Evolutionary conservation across 2,888 invertebrate species (phyloP), one percentile per base, ranked within the genome.

Genomic region (Drosophila melanosoma): DNA sequence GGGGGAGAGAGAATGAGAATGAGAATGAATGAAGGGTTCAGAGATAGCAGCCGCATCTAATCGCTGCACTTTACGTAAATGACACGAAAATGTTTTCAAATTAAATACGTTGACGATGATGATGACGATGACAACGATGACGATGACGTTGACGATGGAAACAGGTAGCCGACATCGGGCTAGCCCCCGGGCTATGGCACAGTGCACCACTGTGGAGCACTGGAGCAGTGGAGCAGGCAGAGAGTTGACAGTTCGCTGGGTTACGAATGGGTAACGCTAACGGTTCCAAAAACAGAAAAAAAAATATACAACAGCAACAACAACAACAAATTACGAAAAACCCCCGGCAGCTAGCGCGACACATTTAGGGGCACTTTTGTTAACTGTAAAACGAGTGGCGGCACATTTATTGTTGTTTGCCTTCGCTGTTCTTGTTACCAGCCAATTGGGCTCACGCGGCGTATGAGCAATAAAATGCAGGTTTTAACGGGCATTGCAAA

Each of bases 61-160:
- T 78, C 84, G 82, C 82, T 79, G 82, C 84, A 84, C 82, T 81
- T 82, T 76, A 89, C 76, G 75, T 75, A 84, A 81, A 80, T 85
- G 86, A 77, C 83, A 82, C 83, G 80, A 82, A 82, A 85, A 82
- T 85, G 83, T 82, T 85, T 77, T 83, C 74, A 77, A 83, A 83
- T 83, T 80, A 85, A 80, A 85, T 75, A 69, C 72, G 68, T 29
- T 57, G 69, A 70, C 71, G 65, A 69, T 70, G 49, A 71, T 52
- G 45, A 69, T 65, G 64, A 51, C 42, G 65, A 63, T 68, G 68
- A 20, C 53, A 57, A 68, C 61, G 54, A 61, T 54, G 69, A 68
- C 61, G 54, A 61, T 54, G 69, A 35, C 58, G 51, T 11, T 17
- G 58, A 23, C 35, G 52, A 26, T 52, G 59, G 32, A 38, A 48